Percentiles rank a stretch among this genome's conserved stretches.
Evolutionary conservation across 2,797 vertebrate genomes (phyloP).

Genomic region (Lagorchestes hirsutus): DNA sequence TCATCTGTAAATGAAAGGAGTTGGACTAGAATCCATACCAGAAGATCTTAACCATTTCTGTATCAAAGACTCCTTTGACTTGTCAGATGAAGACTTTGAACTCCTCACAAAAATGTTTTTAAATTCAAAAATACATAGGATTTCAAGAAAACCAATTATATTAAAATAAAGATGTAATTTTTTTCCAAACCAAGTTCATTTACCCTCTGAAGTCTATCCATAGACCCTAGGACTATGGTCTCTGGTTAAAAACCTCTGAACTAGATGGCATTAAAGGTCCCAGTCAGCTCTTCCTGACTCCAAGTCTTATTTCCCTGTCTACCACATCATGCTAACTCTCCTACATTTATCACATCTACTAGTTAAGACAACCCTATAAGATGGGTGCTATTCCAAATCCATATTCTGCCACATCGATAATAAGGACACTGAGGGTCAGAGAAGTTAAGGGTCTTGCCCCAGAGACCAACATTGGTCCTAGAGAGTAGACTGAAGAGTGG

Average conservation of each 20-base stretch:
- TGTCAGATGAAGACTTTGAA: neutral
- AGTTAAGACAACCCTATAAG: neutral
- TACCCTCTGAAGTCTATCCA: neutral
- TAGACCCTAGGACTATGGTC: neutral
- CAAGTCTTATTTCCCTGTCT: neutral
- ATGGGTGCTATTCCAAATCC: neutral
- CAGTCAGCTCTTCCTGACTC: too few relatives aligned
- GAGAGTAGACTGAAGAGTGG: neutral
- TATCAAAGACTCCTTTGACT: neutral
- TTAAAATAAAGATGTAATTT: neutral
- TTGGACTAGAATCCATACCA: neutral
- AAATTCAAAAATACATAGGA: neutral
- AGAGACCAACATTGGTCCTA: neutral
- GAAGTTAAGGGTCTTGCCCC: neutral
- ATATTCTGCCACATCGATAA: neutral
- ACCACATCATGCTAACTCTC: neutral
- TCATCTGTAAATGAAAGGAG: neutral
- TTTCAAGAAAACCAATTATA: neutral
- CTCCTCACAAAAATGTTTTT: neutral
- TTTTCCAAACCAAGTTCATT: neutral
- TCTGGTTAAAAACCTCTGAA: neutral
- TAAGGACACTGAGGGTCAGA: neutral
- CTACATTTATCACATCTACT: neutral
- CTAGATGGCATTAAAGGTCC: neutral
- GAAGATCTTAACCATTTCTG: neutral